A percentile compares a stretch with the other conserved stretches of the same genome.
Conservation (phyloP, 2,113 vertebrate genomes). For the Syngnathus floridae region DNA sequence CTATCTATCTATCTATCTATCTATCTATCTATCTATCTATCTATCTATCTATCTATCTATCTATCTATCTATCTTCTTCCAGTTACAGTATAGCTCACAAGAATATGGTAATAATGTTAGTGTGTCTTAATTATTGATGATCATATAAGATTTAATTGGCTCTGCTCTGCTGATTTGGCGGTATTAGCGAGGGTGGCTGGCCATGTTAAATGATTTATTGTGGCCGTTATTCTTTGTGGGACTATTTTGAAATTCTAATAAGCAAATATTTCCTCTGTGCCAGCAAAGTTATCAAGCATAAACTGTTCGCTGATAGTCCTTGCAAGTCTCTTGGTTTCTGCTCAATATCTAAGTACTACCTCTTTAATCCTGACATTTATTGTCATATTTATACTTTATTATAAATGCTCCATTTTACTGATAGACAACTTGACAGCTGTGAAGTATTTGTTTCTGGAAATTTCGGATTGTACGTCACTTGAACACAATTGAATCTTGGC, state of each 20-base stretch:
- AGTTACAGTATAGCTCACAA: slow-evolving; percentile 30
- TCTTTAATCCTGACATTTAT: neutral
- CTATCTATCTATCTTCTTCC: slow-evolving; percentile 9
- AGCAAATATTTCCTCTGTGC: slow-evolving; percentile 60
- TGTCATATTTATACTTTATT: neutral
- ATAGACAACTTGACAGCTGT: slow-evolving; percentile 46
- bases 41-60: slow-evolving; percentile 13
- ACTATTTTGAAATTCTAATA: slow-evolving; percentile 66
- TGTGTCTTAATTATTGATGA: slow-evolving; percentile 70
- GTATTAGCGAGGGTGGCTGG: slow-evolving; percentile 54
- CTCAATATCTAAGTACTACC: slow-evolving; percentile 27
- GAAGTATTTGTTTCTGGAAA: slow-evolving; percentile 36
- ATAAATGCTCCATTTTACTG: slow-evolving; percentile 12
- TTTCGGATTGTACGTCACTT: neutral
- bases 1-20: neutral
- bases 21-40: slow-evolving; percentile 13
- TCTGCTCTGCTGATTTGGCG: slow-evolving; percentile 62
- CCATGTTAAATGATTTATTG: slow-evolving; percentile 68
- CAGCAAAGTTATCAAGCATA: slow-evolving; percentile 52
- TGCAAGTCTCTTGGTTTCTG: slow-evolving; percentile 45
- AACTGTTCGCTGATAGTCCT: slow-evolving; percentile 46
- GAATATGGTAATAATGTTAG: slow-evolving; percentile 64
- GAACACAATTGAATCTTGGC: neutral
- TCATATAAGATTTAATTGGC: slow-evolving; percentile 52
- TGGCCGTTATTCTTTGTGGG: slow-evolving; percentile 58